Evolutionary conservation across 2,113 vertebrate species (phyloP).

Genomic region (Lethenteron reissneri): DNA sequence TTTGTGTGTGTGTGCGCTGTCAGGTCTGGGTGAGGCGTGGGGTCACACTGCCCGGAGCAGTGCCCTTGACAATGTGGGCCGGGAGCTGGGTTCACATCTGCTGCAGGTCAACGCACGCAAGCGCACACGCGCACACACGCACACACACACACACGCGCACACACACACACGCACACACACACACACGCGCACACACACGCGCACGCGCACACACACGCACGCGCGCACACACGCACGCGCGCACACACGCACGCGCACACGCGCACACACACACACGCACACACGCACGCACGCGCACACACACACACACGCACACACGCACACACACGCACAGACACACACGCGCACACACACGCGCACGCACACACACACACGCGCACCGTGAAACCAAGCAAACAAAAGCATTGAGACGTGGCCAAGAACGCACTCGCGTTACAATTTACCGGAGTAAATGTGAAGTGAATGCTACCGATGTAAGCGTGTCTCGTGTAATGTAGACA

Average conservation of each 20-base stretch:
- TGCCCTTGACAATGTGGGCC: conserved; percentile 58
- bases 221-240: neutral
- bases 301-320: neutral
- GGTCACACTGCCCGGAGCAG: conserved; percentile 57
- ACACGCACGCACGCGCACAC: neutral
- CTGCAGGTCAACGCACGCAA: conserved; percentile 44
- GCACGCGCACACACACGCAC: too few species aligned
- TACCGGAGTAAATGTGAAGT: too few species aligned
- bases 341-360: too few species aligned
- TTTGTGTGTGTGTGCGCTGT: neutral
- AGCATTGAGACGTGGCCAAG: too few species aligned
- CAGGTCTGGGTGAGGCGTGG: conserved; percentile 91
- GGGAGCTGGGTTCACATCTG: conserved; percentile 76
- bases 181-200: neutral
- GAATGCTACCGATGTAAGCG: too few species aligned
- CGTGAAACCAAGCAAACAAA: too few species aligned
- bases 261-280: neutral
- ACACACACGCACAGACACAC: neutral
- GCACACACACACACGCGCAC: neutral
- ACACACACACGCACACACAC: too few species aligned
- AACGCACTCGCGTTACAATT: too few species aligned
- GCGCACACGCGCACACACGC: neutral
- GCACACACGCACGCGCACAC: too few species aligned
- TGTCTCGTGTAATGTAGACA: too few species aligned
- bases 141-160: neutral